These are phyloP conservation scores for Psilopsiagon aurifrons DNA, from an alignment of 2,113 vertebrate species.

Conservation along the genomic window DNA sequence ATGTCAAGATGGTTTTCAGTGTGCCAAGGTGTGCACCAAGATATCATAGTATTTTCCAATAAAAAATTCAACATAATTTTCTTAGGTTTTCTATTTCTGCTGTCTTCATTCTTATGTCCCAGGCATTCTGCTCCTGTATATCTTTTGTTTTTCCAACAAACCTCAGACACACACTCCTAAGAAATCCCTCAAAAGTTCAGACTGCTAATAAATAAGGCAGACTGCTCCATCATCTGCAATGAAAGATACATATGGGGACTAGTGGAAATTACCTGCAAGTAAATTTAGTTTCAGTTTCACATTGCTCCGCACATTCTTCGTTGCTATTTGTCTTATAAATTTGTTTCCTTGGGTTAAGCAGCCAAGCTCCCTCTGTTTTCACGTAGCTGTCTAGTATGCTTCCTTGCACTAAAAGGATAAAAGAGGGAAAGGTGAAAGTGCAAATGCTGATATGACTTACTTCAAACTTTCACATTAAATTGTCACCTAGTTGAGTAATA, in stretches of 20 bases:
- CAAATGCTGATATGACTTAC: neutral
- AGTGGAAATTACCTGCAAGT: slow-evolving; percentile 48
- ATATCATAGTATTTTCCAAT: neutral
- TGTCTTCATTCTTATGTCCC: neutral
- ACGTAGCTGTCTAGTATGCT: slow-evolving; percentile 35
- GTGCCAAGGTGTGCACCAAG: neutral
- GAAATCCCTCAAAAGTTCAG: neutral
- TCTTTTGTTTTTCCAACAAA: neutral
- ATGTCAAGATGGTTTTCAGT: neutral
- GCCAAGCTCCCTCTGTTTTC: slow-evolving; percentile 62
- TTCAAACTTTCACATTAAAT: neutral
- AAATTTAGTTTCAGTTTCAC: slow-evolving; percentile 47
- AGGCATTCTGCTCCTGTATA: neutral
- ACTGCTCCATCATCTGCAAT: neutral
- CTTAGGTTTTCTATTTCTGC: neutral
- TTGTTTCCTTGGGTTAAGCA: slow-evolving; percentile 37
- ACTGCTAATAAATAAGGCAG: neutral
- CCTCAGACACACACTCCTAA: neutral
- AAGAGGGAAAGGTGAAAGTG: neutral
- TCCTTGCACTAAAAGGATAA: slow-evolving; percentile 23
- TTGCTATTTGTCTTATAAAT: slow-evolving; percentile 30
- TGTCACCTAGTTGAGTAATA: neutral
- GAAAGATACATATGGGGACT: neutral
- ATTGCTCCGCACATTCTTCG: slow-evolving; percentile 42
- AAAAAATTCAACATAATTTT: neutral